Conservation (phyloP, 2,888 invertebrate genomes). For the Caenorhabditis wallacei region DNA sequence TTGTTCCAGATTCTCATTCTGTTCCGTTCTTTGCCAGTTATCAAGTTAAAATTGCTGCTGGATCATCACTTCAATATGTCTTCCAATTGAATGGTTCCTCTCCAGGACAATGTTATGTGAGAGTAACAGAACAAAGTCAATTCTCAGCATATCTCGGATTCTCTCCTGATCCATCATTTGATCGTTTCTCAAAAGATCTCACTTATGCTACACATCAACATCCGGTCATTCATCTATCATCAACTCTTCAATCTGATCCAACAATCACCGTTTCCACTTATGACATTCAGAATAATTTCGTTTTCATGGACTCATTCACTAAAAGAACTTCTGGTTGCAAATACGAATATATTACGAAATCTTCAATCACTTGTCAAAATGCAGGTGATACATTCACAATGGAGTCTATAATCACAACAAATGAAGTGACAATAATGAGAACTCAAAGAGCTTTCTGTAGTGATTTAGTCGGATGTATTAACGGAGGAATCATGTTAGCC, state of each 20-base stretch:
- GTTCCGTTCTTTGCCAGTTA: slow-evolving; percentile 66
- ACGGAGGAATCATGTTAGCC: slow-evolving; percentile 64
- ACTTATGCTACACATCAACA: slow-evolving; percentile 54
- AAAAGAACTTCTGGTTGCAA: slow-evolving; percentile 61
- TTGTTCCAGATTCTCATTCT: slow-evolving; percentile 50
- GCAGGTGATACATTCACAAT: slow-evolving; percentile 54
- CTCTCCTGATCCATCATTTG: slow-evolving; percentile 67
- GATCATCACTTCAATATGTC: slow-evolving; percentile 27
- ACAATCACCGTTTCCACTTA: slow-evolving; percentile 32
- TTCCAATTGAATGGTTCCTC: slow-evolving; percentile 2
- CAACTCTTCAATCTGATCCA: slow-evolving; percentile 59
- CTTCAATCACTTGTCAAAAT: slow-evolving; percentile 31
- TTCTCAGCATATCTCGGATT: slow-evolving; percentile 67
- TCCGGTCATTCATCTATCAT: slow-evolving; percentile 62
- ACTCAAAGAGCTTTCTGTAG: slow-evolving; percentile 68
- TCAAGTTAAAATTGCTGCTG: slow-evolving; percentile 34
- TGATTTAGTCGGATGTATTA: slow-evolving; percentile 59
- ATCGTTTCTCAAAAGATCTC: slow-evolving; percentile 52
- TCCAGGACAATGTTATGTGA: slow-evolving; percentile 42
- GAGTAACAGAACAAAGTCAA: slow-evolving; percentile 61
- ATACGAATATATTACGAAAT: slow-evolving; percentile 56
- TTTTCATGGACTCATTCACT: neutral
- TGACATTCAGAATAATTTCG: slow-evolving; percentile 41
- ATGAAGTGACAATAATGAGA: slow-evolving; percentile 62
- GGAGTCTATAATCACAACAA: slow-evolving; percentile 34